phyloP scores from a whole-genome alignment of 2,113 vertebrate genomes.

The Callipepla californica region DNA sequence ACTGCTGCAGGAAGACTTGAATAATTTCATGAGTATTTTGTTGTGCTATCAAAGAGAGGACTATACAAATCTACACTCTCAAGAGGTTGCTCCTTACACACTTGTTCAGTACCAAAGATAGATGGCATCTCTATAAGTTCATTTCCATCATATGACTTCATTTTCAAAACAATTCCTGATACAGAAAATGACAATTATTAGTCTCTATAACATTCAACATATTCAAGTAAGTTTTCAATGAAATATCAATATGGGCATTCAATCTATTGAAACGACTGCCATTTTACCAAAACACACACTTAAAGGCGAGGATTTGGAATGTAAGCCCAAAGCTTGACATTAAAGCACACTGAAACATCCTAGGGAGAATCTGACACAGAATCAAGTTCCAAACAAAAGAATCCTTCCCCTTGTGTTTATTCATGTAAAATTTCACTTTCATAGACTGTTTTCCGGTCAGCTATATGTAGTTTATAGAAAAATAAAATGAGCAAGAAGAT shows the following conservation, averaged over 20 bases:
- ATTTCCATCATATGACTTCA: not conserved
- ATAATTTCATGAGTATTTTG: not conserved
- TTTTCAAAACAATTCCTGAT: not conserved
- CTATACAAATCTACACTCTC: not conserved
- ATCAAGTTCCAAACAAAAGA: not conserved
- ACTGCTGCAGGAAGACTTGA: not conserved
- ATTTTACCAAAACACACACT: not conserved
- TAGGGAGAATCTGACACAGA: not conserved
- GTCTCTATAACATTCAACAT: not conserved
- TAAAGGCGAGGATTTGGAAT: not conserved
- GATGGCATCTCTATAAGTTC: fast-evolving
- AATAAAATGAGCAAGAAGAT: not conserved
- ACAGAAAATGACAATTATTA: not conserved
- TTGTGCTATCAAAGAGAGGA: not conserved
- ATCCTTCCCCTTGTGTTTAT: not conserved
- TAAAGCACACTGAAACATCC: not conserved
- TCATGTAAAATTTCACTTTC: not conserved
- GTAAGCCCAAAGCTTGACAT: not conserved
- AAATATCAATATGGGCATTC: not conserved
- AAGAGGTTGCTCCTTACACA: not conserved
- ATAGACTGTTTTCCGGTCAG: not conserved
- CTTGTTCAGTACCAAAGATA: not conserved
- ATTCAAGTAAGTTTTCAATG: not conserved
- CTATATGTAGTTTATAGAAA: not conserved
- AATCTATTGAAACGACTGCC: not conserved